phyloP scores from a whole-genome alignment of 2,797 vertebrate species.

The Pantherophis vulpinus region DNA sequence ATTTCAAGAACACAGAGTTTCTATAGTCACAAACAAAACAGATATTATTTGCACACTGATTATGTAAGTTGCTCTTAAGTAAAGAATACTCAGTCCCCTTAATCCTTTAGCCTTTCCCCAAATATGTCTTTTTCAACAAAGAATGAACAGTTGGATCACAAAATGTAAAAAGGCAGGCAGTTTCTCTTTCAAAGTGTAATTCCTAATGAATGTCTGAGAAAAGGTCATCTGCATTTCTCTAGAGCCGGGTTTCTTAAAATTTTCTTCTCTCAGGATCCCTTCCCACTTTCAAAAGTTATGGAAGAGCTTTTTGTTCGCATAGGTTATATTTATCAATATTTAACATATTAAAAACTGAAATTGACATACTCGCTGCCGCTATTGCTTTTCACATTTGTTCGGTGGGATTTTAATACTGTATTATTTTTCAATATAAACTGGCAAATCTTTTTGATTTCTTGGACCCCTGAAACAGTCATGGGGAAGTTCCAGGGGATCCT shows the following conservation, averaged over 20 bases:
- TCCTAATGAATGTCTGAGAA: background rate
- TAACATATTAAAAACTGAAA: background rate
- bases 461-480: background rate
- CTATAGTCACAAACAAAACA: background rate
- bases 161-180: background rate
- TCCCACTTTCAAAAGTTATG: background rate
- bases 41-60: background rate
- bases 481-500: background rate
- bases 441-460: background rate
- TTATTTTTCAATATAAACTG: background rate
- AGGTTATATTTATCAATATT: background rate
- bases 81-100: background rate
- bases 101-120: background rate
- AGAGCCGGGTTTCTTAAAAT: background rate
- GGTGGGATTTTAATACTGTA: background rate
- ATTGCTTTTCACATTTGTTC: background rate
- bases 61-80: background rate
- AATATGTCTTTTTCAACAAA: background rate
- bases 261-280: background rate
- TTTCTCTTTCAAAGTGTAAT: background rate
- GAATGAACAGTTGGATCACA: background rate
- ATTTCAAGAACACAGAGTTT: background rate
- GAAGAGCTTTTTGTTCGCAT: background rate
- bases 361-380: background rate
- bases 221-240: background rate